phyloP scores from a whole-genome alignment of 2,797 vertebrate species.

The Acipenser transmontanus region DNA sequence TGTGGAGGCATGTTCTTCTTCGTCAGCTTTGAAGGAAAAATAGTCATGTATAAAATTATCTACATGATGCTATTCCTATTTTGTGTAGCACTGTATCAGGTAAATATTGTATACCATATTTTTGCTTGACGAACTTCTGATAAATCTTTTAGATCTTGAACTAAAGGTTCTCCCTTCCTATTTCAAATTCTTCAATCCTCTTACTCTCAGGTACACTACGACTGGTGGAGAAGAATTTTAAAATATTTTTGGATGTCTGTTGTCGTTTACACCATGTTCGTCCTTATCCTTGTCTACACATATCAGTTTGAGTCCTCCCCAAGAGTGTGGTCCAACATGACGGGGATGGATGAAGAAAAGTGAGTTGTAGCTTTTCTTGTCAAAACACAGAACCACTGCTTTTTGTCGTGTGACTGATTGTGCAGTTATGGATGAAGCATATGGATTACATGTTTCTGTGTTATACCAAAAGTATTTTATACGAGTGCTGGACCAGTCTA shows the following conservation, averaged over 20 bases:
- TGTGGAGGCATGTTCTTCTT: conserved; percentile 98
- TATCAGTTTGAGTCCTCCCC: conserved; percentile 83
- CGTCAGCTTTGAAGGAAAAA: conserved; percentile 92
- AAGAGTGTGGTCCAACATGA: conserved; percentile 68
- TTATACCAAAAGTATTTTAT: too few species aligned
- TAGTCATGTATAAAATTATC: conserved; percentile 98
- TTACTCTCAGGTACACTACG: conserved; percentile 80
- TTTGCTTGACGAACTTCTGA: too few species aligned
- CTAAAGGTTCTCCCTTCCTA: too few species aligned
- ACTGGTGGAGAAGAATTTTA: conserved; percentile 89
- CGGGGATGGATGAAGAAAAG: conserved; percentile 58
- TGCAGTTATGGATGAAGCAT: too few species aligned
- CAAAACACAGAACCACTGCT: too few species aligned
- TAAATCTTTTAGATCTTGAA: too few species aligned
- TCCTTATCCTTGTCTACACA: conserved; percentile 91
- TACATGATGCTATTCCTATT: conserved; percentile 98
- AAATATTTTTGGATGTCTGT: conserved; percentile 99
- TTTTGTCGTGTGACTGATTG: too few species aligned
- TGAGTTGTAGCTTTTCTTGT: conserved; percentile 37
- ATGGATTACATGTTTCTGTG: too few species aligned
- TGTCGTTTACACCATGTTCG: conserved; percentile 95
- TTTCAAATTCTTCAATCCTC: neutral
- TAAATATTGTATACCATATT: conserved; percentile 31
- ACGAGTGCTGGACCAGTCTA: too few species aligned
- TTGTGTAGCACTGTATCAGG: conserved; percentile 95